Base-by-base conservation (phyloP, 2,888 invertebrate genomes). In the Notocelia uddmanniana region DNA sequence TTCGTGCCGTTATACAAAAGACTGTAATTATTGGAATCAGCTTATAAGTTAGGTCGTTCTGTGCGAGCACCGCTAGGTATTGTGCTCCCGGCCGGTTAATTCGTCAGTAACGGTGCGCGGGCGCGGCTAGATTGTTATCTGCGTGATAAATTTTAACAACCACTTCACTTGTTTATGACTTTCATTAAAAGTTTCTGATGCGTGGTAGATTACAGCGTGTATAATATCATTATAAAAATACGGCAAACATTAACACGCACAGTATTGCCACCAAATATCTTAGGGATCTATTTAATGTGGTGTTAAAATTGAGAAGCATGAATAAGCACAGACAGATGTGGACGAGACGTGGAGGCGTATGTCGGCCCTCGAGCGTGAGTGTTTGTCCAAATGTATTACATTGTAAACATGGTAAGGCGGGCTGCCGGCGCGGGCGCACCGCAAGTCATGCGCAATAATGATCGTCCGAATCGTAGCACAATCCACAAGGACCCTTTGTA, bases 161-260 rank as follows among this genome's bases (percentile, higher is more conserved):
- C 59, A 60, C 71, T 66, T 66, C 66, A 34, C 71, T 67, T 71
- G 71, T 71, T 66, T 67, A 71, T 66, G 71, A 45, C 59, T 66
- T 71, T 71, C 59, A 71, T 71, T 71, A 71, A 71, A 71, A 66
- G 66, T 59, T 64, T 57, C 21, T 71, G 71, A 71, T 71, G 66
- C 41, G 15, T 60, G 69, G 45, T 23, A 71, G 66, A 71, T 71
- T 59, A 54, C 41, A 18, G n/a, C 23, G 10, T 50, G 48, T 50
- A 21, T 64, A 37, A 64, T 54, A 64, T 64, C 64, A 64, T 64
- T 64, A 64, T 64, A 64, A 21, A 62, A 64, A 64, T 21, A 52
- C 13, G 52, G 37, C 19, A 63, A 15, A 34, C 63, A 63, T 64
- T 54, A 52, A 64, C 37, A n/a, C 23, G 9, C 10, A 10, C 3